Percentiles rank a stretch among this genome's conserved stretches.
phyloP scores from a whole-genome alignment of 2,888 invertebrate genomes.

The Acronicta leporina region DNA sequence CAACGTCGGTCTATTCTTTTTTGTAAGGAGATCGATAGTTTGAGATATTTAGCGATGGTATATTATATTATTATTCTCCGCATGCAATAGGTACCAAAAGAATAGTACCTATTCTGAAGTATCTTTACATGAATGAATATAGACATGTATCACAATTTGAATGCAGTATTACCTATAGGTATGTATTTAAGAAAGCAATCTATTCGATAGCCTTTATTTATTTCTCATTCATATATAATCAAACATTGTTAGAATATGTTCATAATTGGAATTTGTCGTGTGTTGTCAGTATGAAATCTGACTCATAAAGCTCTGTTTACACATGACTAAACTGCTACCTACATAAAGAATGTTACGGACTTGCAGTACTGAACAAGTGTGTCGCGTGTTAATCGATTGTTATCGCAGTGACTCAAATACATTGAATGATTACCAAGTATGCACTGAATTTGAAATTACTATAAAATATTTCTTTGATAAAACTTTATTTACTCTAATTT shows the following conservation, averaged over 20 bases:
- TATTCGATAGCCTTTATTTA: too few relatives aligned
- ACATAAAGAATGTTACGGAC: constrained; percentile 22
- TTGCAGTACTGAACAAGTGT: constrained; percentile 36
- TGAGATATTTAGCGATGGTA: neutral
- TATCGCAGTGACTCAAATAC: constrained; percentile 27
- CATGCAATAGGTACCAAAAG: too few relatives aligned
- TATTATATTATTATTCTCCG: neutral
- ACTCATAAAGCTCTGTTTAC: constrained; percentile 40
- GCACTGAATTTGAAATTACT: constrained; percentile 6
- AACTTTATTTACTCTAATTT: neutral
- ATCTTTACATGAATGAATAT: too few relatives aligned
- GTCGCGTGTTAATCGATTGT: constrained; percentile 34
- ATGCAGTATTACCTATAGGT: too few relatives aligned
- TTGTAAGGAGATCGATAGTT: neutral
- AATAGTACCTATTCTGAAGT: too few relatives aligned
- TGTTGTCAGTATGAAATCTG: constrained; percentile 17
- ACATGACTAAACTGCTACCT: constrained; percentile 27
- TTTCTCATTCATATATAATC: constrained; percentile 1
- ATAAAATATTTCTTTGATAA: neutral
- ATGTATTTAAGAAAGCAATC: too few relatives aligned
- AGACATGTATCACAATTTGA: too few relatives aligned
- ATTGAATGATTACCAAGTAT: constrained; percentile 27
- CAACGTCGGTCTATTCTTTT: constrained; percentile 2
- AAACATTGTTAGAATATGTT: constrained; percentile 5
- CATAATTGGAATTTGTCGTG: constrained; percentile 27